A percentile compares a stretch with the other conserved stretches of the same genome.
Evolutionary conservation across 2,888 invertebrate genomes (phyloP).

Genomic region (Ligdia adustata): DNA sequence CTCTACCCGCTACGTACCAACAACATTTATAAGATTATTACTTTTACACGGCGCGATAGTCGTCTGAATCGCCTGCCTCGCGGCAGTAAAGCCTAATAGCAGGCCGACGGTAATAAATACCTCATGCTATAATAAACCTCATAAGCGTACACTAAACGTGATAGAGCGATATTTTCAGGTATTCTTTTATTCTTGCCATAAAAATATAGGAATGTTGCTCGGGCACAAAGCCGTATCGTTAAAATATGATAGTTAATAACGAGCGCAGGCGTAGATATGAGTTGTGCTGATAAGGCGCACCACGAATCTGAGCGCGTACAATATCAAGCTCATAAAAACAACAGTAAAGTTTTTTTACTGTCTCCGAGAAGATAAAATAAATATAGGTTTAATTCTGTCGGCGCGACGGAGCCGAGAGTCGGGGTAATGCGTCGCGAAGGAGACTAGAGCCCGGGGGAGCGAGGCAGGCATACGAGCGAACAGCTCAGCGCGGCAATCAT

Average conservation of each 20-base stretch:
- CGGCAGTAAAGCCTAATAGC: constrained; percentile 27
- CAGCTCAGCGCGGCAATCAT: constrained; percentile 55
- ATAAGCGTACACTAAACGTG: constrained; percentile 14
- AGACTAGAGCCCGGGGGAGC: constrained; percentile 3
- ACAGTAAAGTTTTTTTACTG: constrained; percentile 71
- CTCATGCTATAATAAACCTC: constrained; percentile 26
- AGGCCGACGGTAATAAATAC: constrained; percentile 32
- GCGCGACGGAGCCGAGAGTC: constrained; percentile 37
- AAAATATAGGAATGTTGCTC: constrained; percentile 26
- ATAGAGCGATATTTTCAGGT: constrained; percentile 22
- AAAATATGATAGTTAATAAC: constrained; percentile 38
- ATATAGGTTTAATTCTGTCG: constrained; percentile 59
- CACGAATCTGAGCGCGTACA: constrained; percentile 52
- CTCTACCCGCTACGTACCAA: constrained; percentile 30
- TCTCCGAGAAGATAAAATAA: constrained; percentile 65
- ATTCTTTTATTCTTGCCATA: constrained; percentile 20
- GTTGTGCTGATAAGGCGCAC: constrained; percentile 35
- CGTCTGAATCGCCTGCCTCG: constrained; percentile 30
- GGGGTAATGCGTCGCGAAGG: constrained; percentile 29
- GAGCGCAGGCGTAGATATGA: constrained; percentile 19
- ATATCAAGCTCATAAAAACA: constrained; percentile 67
- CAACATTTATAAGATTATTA: constrained; percentile 36
- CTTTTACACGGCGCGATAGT: constrained; percentile 41
- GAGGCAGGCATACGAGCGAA: constrained; percentile 6
- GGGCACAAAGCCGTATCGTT: constrained; percentile 22